Conservation (phyloP, 2,113 vertebrate genomes). For the Mionectes macconnelli region DNA sequence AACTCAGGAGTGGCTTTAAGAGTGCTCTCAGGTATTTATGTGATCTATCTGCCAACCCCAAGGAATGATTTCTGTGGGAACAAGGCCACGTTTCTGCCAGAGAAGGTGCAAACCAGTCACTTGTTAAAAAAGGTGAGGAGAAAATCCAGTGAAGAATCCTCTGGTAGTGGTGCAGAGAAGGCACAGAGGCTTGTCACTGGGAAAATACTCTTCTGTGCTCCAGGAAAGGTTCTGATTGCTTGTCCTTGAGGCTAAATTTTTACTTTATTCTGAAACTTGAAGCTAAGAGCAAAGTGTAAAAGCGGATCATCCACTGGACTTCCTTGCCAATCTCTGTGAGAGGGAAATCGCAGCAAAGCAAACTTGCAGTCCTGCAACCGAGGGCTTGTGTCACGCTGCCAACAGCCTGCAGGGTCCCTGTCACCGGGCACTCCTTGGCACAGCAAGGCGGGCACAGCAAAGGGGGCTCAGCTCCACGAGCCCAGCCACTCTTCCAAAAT, state of each 20-base stretch:
- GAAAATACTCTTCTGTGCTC: neutral
- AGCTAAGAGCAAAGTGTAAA: neutral
- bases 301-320: accelerated
- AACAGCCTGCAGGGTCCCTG: neutral
- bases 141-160: neutral
- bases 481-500: neutral
- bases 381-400: neutral
- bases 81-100: neutral
- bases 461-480: accelerated
- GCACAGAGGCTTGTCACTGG: neutral
- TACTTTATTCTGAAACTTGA: neutral
- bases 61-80: neutral
- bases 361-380: too few species aligned
- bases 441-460: too few species aligned
- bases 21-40: neutral
- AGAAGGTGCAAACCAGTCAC: neutral
- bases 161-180: accelerated
- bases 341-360: accelerated
- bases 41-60: neutral
- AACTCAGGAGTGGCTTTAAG: neutral
- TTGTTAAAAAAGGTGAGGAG: neutral
- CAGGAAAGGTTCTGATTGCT: neutral
- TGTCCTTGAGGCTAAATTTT: neutral
- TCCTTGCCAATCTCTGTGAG: neutral
- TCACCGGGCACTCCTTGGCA: neutral